phyloP scores from a whole-genome alignment of 2,888 invertebrate genomes.

The Brachycybe producta region DNA sequence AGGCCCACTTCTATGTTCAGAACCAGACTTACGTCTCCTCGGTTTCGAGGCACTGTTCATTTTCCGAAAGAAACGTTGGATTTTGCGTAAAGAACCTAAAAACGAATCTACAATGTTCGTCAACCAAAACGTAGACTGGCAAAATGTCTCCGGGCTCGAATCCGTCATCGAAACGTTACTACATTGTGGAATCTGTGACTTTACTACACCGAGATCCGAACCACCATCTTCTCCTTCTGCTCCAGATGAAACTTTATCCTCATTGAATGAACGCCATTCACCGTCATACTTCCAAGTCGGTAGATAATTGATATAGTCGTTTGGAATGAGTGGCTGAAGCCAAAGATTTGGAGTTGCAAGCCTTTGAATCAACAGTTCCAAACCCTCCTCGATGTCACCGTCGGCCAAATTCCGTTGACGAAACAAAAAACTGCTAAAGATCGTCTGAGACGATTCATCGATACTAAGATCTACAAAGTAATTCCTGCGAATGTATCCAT shows the following conservation, averaged over 20 bases:
- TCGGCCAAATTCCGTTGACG: conserved; percentile 28
- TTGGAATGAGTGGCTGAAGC: conserved; percentile 35
- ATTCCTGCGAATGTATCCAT: conserved; percentile 3
- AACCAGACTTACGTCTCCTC: neutral
- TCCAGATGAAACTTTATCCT: neutral
- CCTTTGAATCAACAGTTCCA: conserved; percentile 35
- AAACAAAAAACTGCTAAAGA: conserved; percentile 18
- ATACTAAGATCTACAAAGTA: neutral
- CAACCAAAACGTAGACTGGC: neutral
- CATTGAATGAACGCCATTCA: neutral
- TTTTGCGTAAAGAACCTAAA: neutral
- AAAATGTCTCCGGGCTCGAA: too few relatives aligned
- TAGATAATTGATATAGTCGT: conserved; percentile 38
- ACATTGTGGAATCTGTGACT: too few relatives aligned
- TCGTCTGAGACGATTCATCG: conserved; percentile 34
- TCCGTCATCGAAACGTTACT: neutral
- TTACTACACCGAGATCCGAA: too few relatives aligned
- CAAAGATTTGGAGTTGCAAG: conserved; percentile 37
- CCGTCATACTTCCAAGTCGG: conserved; percentile 34
- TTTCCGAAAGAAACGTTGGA: neutral
- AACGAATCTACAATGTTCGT: neutral
- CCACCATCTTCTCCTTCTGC: neutral
- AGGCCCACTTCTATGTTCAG: conserved; percentile 8
- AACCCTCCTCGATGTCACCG: conserved; percentile 31
- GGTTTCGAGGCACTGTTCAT: conserved; percentile 1